Conservation (phyloP, 92 coral and sea anemone species). For the Epizoanthus ramosus region DNA sequence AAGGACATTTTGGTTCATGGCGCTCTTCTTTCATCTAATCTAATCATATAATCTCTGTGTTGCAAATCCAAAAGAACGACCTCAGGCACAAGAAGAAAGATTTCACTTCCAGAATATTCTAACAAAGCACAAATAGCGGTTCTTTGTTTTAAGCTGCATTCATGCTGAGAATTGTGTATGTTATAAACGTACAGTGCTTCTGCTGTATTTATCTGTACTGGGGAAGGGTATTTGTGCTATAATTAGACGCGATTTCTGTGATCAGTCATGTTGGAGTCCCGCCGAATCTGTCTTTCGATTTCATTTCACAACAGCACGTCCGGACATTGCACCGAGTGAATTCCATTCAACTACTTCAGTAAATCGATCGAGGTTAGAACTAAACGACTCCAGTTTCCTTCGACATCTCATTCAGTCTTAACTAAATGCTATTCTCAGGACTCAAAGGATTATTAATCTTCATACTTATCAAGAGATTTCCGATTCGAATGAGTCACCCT, state of each 20-base stretch:
- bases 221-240: not conserved
- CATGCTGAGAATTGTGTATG: constrained; percentile 1
- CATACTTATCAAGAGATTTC: too few relatives aligned
- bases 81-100: too few relatives aligned
- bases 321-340: not conserved
- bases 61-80: too few relatives aligned
- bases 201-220: not conserved
- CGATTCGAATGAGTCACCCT: too few relatives aligned
- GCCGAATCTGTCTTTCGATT: not conserved
- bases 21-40: too few relatives aligned
- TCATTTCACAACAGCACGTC: not conserved
- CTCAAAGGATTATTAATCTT: not conserved
- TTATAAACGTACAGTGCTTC: not conserved
- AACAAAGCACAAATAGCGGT: too few relatives aligned
- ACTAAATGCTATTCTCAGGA: not conserved
- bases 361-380: not conserved
- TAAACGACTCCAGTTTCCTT: not conserved
- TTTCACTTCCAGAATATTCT: too few relatives aligned
- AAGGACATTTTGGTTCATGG: too few relatives aligned
- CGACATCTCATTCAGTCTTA: not conserved
- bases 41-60: too few relatives aligned
- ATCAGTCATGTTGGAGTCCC: not conserved
- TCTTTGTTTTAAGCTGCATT: not conserved
- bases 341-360: not conserved
- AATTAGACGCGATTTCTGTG: not conserved